A percentile compares a stretch with the other conserved stretches of the same genome.
These are phyloP conservation scores for Phoxinus phoxinus DNA, from an alignment of 2,113 vertebrate genomes.

Conservation along the genomic window DNA sequence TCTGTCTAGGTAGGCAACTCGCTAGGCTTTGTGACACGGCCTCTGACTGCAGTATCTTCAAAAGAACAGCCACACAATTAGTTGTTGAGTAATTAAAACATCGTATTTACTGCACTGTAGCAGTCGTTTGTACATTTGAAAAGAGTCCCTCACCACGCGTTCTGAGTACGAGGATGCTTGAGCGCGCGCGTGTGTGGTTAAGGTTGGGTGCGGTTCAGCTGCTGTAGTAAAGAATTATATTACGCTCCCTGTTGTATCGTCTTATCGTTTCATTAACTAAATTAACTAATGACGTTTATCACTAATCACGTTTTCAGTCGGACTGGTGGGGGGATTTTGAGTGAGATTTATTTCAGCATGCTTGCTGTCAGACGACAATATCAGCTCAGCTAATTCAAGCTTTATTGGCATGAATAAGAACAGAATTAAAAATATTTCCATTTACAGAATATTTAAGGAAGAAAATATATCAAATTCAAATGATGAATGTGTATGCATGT, in stretches of 20 bases:
- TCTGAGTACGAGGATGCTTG: background rate
- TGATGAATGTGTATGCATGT: background rate
- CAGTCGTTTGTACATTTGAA: background rate
- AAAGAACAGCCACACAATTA: background rate
- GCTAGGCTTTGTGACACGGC: background rate
- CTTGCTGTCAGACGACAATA: background rate
- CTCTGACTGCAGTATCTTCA: background rate
- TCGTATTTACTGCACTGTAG: background rate
- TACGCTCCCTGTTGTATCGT: background rate
- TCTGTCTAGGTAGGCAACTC: background rate
- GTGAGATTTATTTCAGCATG: background rate
- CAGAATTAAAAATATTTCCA: background rate
- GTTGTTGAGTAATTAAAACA: background rate
- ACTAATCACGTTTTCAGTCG: background rate
- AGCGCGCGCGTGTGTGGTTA: background rate
- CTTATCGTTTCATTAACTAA: background rate
- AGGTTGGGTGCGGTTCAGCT: slow-evolving; percentile 20
- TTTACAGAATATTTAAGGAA: background rate
- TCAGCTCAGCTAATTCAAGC: background rate
- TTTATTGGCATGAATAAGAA: background rate
- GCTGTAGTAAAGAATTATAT: background rate
- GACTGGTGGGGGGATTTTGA: background rate
- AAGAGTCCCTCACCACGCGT: background rate
- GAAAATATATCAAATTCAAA: background rate
- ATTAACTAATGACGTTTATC: background rate